A percentile compares a stretch with the other conserved stretches of the same genome.
Evolutionary conservation across 2,113 vertebrate species (phyloP).

Genomic region (Nasalis larvatus): DNA sequence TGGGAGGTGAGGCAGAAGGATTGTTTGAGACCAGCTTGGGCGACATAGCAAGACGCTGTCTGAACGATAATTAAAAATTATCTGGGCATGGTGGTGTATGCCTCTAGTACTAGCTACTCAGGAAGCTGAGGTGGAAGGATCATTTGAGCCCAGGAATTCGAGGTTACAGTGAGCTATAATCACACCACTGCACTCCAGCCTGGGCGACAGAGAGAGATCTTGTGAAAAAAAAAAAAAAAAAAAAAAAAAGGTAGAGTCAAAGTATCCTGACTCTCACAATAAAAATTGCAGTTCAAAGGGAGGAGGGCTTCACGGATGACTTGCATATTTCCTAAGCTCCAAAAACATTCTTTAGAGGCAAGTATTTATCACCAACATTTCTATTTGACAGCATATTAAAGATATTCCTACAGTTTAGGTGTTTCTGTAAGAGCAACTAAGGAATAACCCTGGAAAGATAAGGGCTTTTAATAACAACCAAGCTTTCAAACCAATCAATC

Average conservation of each 20-base stretch:
- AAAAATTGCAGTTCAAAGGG: neutral
- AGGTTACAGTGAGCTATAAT: too few relatives aligned
- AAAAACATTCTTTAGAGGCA: neutral
- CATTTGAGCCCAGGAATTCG: too few relatives aligned
- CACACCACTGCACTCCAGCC: too few relatives aligned
- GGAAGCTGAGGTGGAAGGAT: too few relatives aligned
- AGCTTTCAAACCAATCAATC: constrained; percentile 16
- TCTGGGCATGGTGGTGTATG: too few relatives aligned
- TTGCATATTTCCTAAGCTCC: neutral
- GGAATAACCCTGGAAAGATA: neutral
- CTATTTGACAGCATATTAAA: neutral
- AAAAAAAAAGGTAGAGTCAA: neutral
- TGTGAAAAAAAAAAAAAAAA: too few relatives aligned
- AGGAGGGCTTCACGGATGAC: neutral
- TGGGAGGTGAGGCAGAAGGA: too few relatives aligned
- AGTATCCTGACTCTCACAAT: neutral
- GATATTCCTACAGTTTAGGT: neutral
- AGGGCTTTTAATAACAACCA: constrained; percentile 9
- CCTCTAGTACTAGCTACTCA: too few relatives aligned
- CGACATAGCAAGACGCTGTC: too few relatives aligned
- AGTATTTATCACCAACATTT: neutral
- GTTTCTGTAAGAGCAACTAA: neutral
- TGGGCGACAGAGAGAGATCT: too few relatives aligned
- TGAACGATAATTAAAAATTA: too few relatives aligned
- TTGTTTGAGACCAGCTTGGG: too few relatives aligned